Conservation (phyloP, 1,140 invertebrate genomes). For the Eumaeus atala region DNA sequence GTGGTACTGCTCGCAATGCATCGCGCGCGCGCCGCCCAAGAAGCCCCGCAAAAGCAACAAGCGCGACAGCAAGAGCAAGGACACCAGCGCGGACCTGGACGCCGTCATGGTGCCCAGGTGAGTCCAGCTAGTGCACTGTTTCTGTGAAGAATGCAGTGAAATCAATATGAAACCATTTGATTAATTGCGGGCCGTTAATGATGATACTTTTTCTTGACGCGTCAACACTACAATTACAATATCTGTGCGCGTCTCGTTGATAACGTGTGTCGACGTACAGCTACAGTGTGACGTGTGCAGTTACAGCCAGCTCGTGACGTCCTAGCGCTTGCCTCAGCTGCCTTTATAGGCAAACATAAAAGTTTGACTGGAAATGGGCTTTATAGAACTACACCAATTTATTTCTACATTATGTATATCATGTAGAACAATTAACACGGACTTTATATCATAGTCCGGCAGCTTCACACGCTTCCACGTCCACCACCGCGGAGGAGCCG, state of each 20-base stretch:
- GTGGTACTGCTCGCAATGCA: slow-evolving; percentile 89
- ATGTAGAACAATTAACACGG: too few species aligned
- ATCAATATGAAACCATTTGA: not conserved
- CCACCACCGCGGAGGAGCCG: slow-evolving; percentile 58
- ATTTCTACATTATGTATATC: too few species aligned
- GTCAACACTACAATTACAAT: too few species aligned
- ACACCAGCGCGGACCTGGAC: slow-evolving; percentile 57
- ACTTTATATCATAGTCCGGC: slow-evolving; percentile 41
- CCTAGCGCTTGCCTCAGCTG: too few species aligned
- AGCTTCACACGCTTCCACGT: slow-evolving; percentile 61
- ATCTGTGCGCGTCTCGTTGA: too few species aligned
- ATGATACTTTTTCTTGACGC: too few species aligned
- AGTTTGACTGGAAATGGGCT: too few species aligned
- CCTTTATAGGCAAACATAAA: too few species aligned
- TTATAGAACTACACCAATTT: too few species aligned
- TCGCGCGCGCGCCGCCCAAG: slow-evolving; percentile 83
- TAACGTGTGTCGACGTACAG: too few species aligned
- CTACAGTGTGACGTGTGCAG: too few species aligned
- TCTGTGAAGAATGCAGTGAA: not conserved
- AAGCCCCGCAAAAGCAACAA: slow-evolving; percentile 77
- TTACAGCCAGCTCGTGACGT: too few species aligned
- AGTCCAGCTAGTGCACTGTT: slow-evolving; percentile 5
- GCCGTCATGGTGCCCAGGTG: slow-evolving; percentile 57
- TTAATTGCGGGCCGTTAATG: not conserved
- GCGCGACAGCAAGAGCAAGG: slow-evolving; percentile 75